Base-by-base conservation (phyloP, 2,797 vertebrate species). In the Hozukius guyotensis region DNA sequence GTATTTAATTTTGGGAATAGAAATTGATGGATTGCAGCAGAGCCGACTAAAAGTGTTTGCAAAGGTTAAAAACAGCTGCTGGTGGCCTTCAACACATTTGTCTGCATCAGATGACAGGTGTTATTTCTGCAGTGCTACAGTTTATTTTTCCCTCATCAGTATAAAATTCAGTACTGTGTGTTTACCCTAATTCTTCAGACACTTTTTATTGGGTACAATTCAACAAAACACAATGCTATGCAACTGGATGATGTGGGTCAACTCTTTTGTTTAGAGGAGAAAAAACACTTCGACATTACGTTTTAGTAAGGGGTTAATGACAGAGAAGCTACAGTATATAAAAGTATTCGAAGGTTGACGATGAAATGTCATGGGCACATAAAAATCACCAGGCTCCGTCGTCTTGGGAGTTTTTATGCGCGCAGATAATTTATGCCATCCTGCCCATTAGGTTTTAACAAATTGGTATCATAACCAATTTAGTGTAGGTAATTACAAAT, bases 1-100 rank as follows among this genome's bases (percentile, higher is more conserved):
- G 32, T 31, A 8, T 83, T 79, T 74, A 34, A 73, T 75, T 85
- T 75, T 60, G 8, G 29, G 13, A 77, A 25, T 34, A 49, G 61
- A 73, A 77, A 79, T 69, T 81, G 75, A 86, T 69, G 42, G 53
- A 79, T 73, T 68, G 38, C 65, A 31, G 29, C 4, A 0, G 31
- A 78, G 62, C 36, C 10, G 18, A 56, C 69, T 72, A 63, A 87
- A 82, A 77, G 65, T 65, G 71, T 83, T 84, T 75, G 52, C 59
- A 77, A 72, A 82, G 60, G 60, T 66, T 69, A 62, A 62, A 78
- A 80, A 34, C 36, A 72, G 57, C 56, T 42, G 53, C 68, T 64
- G 31, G 64, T 72, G 36, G 52, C 63, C 67, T 82, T 76, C 52
- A 66, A 73, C 13, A 73, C 13, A 68, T 77, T 80, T 79, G 60